phyloP scores from a whole-genome alignment of 2,113 vertebrate genomes.

The Copsychus sechellarum region DNA sequence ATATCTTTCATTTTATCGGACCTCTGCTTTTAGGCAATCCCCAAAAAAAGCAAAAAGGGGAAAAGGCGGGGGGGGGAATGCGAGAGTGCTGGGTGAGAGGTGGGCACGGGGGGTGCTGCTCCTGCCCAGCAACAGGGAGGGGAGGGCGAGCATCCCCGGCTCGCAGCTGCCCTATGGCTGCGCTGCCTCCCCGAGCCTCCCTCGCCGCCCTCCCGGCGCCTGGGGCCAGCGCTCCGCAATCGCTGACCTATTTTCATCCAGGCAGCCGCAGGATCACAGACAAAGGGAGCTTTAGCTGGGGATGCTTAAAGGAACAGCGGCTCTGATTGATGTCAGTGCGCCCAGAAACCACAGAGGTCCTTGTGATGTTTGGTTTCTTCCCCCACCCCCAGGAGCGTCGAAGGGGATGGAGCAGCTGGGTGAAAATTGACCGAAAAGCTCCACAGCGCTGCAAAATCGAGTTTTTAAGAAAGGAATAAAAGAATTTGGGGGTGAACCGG shows the following conservation, averaged over 20 bases:
- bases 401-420: neutral
- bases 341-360: neutral
- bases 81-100: too few relatives aligned
- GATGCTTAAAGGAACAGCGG: constrained; percentile 41
- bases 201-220: neutral
- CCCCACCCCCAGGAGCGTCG: neutral
- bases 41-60: too few relatives aligned
- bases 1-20: too few relatives aligned
- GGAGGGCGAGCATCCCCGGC: neutral
- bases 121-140: neutral
- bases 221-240: neutral
- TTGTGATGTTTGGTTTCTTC: neutral
- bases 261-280: neutral
- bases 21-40: too few relatives aligned
- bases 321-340: neutral
- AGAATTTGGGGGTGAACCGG: neutral
- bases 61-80: too few relatives aligned
- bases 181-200: neutral
- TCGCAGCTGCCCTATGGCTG: neutral
- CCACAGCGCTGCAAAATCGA: neutral
- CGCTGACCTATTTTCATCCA: constrained; percentile 38
- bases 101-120: neutral
- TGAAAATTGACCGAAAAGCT: neutral
- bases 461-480: neutral
- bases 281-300: neutral